Conservation (phyloP, 2,888 invertebrate species). For the Drosophila stalkeri region DNA sequence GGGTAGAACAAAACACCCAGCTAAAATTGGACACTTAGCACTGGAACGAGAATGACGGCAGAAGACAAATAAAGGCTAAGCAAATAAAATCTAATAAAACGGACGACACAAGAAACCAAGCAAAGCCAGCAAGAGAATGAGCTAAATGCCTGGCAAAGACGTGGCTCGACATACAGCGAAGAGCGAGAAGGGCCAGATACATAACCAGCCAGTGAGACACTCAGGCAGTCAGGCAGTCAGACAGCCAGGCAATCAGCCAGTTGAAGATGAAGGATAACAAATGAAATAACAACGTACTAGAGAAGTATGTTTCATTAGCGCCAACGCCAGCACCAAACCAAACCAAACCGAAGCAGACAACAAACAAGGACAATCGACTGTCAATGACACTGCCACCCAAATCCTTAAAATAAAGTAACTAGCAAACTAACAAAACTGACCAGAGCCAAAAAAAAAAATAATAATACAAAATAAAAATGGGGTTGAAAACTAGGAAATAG, state of each 20-base stretch:
- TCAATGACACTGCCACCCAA: constrained; percentile 53
- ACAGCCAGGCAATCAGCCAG: constrained; percentile 26
- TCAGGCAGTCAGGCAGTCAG: constrained; percentile 20
- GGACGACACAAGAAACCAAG: constrained; percentile 60
- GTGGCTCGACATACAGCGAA: not conserved
- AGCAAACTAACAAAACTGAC: constrained; percentile 28
- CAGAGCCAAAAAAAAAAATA: not conserved
- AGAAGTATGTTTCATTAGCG: constrained; percentile 77
- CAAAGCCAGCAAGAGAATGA: constrained; percentile 60
- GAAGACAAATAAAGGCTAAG: constrained; percentile 77
- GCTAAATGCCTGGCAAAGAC: constrained; percentile 55
- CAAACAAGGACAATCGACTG: constrained; percentile 59
- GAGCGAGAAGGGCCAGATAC: not conserved
- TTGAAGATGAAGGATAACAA: constrained; percentile 59
- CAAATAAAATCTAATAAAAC: constrained; percentile 79
- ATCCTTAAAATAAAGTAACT: constrained; percentile 52
- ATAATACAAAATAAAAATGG: too few relatives aligned
- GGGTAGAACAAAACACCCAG: constrained; percentile 30
- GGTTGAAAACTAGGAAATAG: constrained; percentile 2
- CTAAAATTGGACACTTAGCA: constrained; percentile 69
- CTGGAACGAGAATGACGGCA: constrained; percentile 43
- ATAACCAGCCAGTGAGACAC: constrained; percentile 23
- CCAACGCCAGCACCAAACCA: constrained; percentile 53
- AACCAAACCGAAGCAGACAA: constrained; percentile 51
- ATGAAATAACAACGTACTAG: constrained; percentile 70